Evolutionary conservation across 2,113 vertebrate genomes (phyloP).

Genomic region (Nesospiza acunhae): DNA sequence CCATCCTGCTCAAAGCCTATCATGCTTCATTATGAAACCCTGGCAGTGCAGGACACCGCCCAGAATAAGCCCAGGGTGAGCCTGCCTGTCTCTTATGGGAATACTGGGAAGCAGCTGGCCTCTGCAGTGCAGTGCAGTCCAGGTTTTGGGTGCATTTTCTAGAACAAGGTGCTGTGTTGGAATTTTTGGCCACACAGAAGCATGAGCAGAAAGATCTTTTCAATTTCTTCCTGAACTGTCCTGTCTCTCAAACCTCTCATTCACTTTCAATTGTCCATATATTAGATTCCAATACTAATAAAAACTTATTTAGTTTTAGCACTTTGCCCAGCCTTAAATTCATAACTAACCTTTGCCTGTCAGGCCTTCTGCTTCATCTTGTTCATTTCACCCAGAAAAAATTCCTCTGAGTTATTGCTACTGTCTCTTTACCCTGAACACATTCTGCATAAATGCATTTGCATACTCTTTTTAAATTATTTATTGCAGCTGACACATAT

Average conservation of each 20-base stretch:
- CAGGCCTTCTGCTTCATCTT: not conserved
- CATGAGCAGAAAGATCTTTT: not conserved
- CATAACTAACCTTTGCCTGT: not conserved
- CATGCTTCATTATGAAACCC: not conserved
- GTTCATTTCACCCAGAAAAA: not conserved
- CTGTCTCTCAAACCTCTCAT: fast-evolving
- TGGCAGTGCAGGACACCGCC: not conserved
- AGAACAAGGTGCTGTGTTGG: not conserved
- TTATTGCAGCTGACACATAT: not conserved
- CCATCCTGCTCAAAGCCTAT: not conserved
- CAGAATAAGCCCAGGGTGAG: not conserved
- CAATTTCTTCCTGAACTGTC: not conserved
- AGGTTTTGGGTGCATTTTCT: not conserved
- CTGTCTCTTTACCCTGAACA: not conserved
- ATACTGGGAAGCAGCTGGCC: not conserved
- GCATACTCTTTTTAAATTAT: not conserved
- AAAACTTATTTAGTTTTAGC: not conserved
- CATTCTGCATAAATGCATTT: not conserved
- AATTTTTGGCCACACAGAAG: not conserved
- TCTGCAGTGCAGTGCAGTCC: fast-evolving
- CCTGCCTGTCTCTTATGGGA: not conserved
- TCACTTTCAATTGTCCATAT: not conserved
- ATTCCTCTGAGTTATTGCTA: not conserved
- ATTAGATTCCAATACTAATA: not conserved
- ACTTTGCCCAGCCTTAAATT: not conserved